Base-by-base conservation (phyloP, 1,140 invertebrate species). In the Trialeurodes vaporariorum region DNA sequence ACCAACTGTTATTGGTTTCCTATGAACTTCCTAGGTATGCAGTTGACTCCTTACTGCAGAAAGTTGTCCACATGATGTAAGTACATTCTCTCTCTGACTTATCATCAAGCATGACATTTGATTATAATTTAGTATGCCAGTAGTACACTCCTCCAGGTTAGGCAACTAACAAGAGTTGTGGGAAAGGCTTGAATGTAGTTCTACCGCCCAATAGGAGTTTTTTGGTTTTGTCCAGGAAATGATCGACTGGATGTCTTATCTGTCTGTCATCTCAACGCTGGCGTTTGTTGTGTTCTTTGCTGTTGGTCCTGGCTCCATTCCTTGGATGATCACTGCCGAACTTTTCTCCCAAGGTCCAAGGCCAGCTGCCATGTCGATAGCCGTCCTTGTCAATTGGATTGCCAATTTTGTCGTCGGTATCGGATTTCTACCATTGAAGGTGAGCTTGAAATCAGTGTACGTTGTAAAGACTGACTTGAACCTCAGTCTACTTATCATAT, bases 251-350 rank as follows among this genome's bases (percentile, higher is more conserved):
- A 94, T 98, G 87, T 94, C 92, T 69, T 96, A 96, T 81, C 83
- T 94, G 71, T 95, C 93, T 69, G 93, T 98, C 75, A 89, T 95
- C 61, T 93, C 93, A 63, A 96, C 92, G 27, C 83, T 98, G 25
- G 85, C 88, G 76, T 98, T 96, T 82, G 96, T 98, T 63, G 91
- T 97, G 63, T 97, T 97, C 84, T 98, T 98, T 78, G 94, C 94
- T 25, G 89, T 98, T 67, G 96, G 96, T 1, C 94, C 90, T 64
- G 92, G 96, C 62, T 96, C 96, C 25, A 98, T 99, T 75, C 96
- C 97, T 0, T 98, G 96, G 96, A 90, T 99, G 86, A 98, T 98
- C 75, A 98, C 96, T 11, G 94, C 96, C 49, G 97, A 99, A 79
- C 83, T 99, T 59, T 99, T 99, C 81, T 93, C 94, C 9, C 96